These are phyloP conservation scores for Podarcis muralis DNA, from an alignment of 2,113 vertebrate species.

Conservation along the genomic window DNA sequence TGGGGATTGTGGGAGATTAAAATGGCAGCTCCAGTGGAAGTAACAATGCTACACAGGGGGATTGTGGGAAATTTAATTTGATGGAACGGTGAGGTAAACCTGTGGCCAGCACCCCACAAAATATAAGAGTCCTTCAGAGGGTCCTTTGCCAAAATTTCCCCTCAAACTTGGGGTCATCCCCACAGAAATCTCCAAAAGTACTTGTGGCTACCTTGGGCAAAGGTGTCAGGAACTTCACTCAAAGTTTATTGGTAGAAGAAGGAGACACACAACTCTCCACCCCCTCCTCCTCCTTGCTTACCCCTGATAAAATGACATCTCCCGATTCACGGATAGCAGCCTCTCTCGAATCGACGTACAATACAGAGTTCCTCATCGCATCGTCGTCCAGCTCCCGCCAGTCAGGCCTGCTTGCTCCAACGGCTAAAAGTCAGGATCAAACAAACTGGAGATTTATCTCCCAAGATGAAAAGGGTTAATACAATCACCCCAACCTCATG, in stretches of 20 bases:
- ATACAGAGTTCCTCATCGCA: conserved; percentile 84
- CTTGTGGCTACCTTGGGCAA: neutral
- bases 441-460: neutral
- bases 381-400: conserved; percentile 92
- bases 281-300: conserved; percentile 71
- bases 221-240: neutral
- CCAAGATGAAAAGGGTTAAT: neutral
- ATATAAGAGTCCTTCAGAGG: too few relatives aligned
- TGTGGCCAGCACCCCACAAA: too few relatives aligned
- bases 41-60: neutral
- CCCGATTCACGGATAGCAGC: conserved; percentile 88
- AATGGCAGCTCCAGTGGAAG: neutral
- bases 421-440: conserved; percentile 72
- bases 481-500: neutral
- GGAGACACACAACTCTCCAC: conserved; percentile 64
- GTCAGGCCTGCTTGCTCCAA: conserved; percentile 91
- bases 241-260: too few relatives aligned
- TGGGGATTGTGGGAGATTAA: too few relatives aligned
- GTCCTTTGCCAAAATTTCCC: too few relatives aligned
- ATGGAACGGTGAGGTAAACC: too few relatives aligned
- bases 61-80: neutral
- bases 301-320: conserved; percentile 90
- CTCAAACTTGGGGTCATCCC: too few relatives aligned
- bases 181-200: too few relatives aligned
- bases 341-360: conserved; percentile 91